A percentile compares a stretch with the other conserved stretches of the same genome.
phyloP scores from a whole-genome alignment of 2,113 vertebrate genomes.

The Danio rerio region DNA sequence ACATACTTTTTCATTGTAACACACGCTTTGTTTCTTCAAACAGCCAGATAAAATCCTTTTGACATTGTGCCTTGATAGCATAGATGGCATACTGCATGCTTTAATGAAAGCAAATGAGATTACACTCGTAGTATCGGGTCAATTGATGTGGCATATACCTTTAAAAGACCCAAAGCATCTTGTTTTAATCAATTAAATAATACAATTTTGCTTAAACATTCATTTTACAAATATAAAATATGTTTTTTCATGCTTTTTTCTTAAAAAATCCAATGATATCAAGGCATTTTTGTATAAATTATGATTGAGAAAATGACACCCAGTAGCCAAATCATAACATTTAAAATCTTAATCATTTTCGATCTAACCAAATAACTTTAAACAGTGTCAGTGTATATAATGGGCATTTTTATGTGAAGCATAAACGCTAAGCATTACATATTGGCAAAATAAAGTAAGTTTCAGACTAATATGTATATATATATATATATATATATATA shows the following conservation, averaged over 20 bases:
- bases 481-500: too few relatives aligned
- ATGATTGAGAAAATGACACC: too few relatives aligned
- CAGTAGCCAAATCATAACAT: background rate
- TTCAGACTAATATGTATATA: too few relatives aligned
- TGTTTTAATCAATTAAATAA: background rate
- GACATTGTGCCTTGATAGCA: background rate
- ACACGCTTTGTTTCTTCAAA: background rate
- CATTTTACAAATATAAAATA: background rate
- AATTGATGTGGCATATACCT: background rate
- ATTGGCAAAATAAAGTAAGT: too few relatives aligned
- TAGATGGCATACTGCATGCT: slow-evolving; percentile 11
- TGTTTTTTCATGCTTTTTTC: background rate
- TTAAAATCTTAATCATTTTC: background rate
- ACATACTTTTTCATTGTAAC: background rate
- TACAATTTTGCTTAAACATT: background rate
- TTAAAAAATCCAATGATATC: background rate
- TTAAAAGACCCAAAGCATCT: background rate
- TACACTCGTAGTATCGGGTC: background rate
- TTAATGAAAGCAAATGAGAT: slow-evolving; percentile 11
- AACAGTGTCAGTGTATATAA: background rate
- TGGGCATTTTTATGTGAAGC: too few relatives aligned
- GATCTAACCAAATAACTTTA: background rate
- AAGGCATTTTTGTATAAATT: too few relatives aligned
- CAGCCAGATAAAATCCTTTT: background rate
- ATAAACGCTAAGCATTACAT: too few relatives aligned